Conservation (phyloP, 2,113 vertebrate species). For the Phycodurus eques region DNA sequence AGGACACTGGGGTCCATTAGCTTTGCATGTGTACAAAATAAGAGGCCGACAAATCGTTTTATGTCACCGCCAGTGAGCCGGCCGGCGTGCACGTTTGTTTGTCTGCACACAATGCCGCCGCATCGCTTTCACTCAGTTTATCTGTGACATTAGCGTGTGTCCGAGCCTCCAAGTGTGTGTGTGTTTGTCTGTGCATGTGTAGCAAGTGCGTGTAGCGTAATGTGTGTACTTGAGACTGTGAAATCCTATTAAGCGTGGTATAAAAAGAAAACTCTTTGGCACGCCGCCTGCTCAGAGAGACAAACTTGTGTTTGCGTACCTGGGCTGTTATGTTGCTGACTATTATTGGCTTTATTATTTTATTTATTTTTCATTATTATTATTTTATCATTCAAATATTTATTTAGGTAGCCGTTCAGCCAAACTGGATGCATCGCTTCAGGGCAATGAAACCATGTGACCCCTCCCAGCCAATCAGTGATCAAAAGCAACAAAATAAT, state of each 20-base stretch:
- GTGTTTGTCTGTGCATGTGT: conserved; percentile 23
- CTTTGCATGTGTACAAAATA: background rate
- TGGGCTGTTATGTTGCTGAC: background rate
- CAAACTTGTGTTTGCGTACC: conserved; percentile 19
- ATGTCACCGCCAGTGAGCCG: conserved; percentile 27
- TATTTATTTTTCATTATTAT: background rate
- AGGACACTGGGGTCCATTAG: background rate
- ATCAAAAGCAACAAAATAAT: background rate
- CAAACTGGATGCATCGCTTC: no score
- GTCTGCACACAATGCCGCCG: conserved; percentile 39
- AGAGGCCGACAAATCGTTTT: conserved; percentile 61
- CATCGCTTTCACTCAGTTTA: conserved; percentile 65
- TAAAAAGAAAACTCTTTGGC: conserved; percentile 50
- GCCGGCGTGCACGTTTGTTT: conserved; percentile 42
- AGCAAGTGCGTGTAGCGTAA: background rate
- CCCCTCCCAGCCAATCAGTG: no score
- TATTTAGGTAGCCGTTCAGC: no score
- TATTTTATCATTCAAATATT: no score
- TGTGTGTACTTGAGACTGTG: conserved; percentile 39
- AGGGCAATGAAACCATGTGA: no score
- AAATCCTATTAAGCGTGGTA: conserved; percentile 67
- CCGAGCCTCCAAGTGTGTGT: conserved; percentile 25
- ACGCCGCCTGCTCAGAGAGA: conserved; percentile 45
- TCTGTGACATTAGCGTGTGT: conserved; percentile 61
- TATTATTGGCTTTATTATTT: background rate